Base-by-base conservation (phyloP, 2,888 invertebrate genomes). In the Ochlodes sylvanus region DNA sequence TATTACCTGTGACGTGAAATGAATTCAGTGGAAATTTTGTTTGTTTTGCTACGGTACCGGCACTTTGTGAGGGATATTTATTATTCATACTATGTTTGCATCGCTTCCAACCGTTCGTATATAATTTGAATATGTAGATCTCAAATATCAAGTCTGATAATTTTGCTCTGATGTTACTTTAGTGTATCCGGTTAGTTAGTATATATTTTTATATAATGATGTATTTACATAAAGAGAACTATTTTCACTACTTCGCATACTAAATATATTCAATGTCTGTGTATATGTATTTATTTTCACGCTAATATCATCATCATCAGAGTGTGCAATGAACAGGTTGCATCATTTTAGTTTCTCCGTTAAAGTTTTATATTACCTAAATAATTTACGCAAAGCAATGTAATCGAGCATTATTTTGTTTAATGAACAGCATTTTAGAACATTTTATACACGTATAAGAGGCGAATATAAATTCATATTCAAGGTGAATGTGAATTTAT, bases 351-450 rank as follows among this genome's bases (percentile, higher is more conserved):
- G 66, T 61, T 66, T 27, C 42, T 15, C 42, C 1, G 0, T 21
- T 19, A 19, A 38, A 58, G 27, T 52, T 58, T 65, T 66, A 14
- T 58, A 58, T 58, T 50, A 32, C 56, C n/a, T n/a, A n/a, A n/a
- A 6, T 44, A 12, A 10, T 41, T 66, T 32, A 60, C 65, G 57
- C 52, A 50, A 41, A 58, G 34, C 72, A 66, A 70, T 60, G 41
- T 60, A 27, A 21, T 14, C n/a, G 42, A 14, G 32, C 15, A 19
- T 44, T 47, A 65, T 21, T 42, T 54, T 54, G 32, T 54, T 52
- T 54, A 66, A 52, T 32, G 21, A 5, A 27, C 14, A 60, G 65
- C 41, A 60, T 12, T 10, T 60, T 42, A 60, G 66, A 54, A 42
- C 66, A 66, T 66, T 66, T 60, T 27, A 27, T 66, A 50, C 12